Base-by-base conservation (phyloP, 2,797 vertebrate species). In the Picus viridis region DNA sequence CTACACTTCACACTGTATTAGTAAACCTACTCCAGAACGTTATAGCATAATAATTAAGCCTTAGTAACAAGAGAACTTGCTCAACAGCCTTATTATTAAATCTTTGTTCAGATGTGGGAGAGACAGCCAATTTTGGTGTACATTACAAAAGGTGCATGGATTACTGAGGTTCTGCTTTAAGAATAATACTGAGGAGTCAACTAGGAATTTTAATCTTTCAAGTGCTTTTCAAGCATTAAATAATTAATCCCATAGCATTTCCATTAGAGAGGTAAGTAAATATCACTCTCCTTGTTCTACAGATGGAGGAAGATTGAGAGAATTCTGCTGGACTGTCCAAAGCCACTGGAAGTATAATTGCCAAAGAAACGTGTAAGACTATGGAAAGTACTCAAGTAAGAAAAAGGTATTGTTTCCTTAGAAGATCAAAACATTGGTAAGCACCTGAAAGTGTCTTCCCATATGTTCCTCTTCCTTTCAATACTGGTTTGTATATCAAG, bases 191-290 rank as follows among this genome's bases (percentile, higher is more conserved):
- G 63, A 92, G 22, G 57, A 85, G 57, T 71, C 14, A 1, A 62
- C 57, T 81, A 79, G 87, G 80, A 86, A 89, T 95, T 92, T 88
- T 89, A 86, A 91, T 96, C 83, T 89, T 92, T 91, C 84, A 93
- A 82, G 58, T 73, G 58, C 64, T 91, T 95, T 92, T 88, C 81
- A 88, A 93, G 68, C 83, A 84, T 91, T 89, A 92, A 91, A 90
- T 88, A 73, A 93, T 92, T 91, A 92, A 94, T 82, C 73, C 18
- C 41, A 47, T 73, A 89, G 73, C 32, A 59, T 11, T 83, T 73
- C 82, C 80, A 58, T 51, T 79, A 94, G 87, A 73, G 41, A 64
- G 17, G 39, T 76, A 62, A 83, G 63, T 76, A 93, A 93, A 95
- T 88, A 88, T 82, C 76, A 54, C 89, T 83, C 64, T 70, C 51